A percentile compares a stretch with the other conserved stretches of the same genome.
Evolutionary conservation across 2,797 vertebrate species (phyloP).

Genomic region (Sandelia bainsii): DNA sequence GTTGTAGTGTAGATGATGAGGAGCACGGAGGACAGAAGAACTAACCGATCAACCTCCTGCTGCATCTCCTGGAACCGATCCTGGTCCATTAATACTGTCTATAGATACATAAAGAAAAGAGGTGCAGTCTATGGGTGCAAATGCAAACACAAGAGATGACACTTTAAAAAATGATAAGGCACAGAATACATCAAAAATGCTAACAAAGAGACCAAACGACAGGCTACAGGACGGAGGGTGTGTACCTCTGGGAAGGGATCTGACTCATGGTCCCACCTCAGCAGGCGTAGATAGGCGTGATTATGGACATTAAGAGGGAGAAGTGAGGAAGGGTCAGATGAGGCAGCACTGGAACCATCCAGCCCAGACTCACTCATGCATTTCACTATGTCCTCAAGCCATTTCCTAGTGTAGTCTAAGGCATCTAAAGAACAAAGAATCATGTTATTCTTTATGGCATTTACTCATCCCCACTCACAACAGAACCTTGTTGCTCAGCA

Average conservation of each 20-base stretch:
- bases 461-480: not conserved
- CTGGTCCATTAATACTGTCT: conserved; percentile 97
- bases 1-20: conserved; percentile 90
- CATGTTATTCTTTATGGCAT: not conserved
- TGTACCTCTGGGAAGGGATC: conserved; percentile 94
- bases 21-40: conserved; percentile 87
- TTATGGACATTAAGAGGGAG: conserved; percentile 85
- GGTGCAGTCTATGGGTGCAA: not conserved
- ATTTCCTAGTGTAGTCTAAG: conserved; percentile 92
- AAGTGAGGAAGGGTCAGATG: conserved; percentile 58
- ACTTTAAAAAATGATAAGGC: not conserved
- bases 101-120: not conserved
- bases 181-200: not conserved
- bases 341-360: conserved; percentile 56
- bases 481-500: not conserved
- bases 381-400: conserved; percentile 90
- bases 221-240: not conserved
- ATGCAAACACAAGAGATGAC: not conserved
- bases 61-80: conserved; percentile 93
- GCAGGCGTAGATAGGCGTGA: conserved; percentile 91
- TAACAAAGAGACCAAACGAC: not conserved
- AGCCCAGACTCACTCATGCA: conserved; percentile 73
- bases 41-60: conserved; percentile 86
- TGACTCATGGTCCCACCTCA: conserved; percentile 90
- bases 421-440: conserved; percentile 83